Evolutionary conservation across 2,113 vertebrate species (phyloP), one percentile per base, ranked within the genome.

Genomic region (Plotosus lineatus): DNA sequence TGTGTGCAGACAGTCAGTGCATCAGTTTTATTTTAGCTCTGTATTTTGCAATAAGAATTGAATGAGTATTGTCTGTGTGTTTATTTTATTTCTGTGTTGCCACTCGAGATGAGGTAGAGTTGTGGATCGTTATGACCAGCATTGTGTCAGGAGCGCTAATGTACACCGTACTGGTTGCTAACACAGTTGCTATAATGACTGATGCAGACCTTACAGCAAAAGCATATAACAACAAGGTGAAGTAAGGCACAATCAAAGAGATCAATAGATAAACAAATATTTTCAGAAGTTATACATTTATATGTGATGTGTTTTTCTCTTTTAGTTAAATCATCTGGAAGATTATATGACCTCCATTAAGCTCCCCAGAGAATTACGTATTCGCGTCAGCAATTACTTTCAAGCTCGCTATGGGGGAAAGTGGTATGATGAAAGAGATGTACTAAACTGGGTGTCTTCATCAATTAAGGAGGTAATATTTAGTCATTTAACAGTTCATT

Each of bases 81-180:
- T 44, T 1, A 44, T 26, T 23, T n/a, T 48, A 8, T 46, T 78
- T 19, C n/a, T n/a, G n/a, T n/a, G n/a, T 36, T 65, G 21, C 78
- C 36, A 66, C 75, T 82, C 83, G 69, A 94, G 93, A 92, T 87
- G 91, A 93, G 28, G 89, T 91, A 6, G 93, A 94, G 65, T 78
- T 92, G 88, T 94, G 93, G 92, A 87, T 92, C 28, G 91, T 91
- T 50, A 90, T 94, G 89, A 90, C 92, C 60, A 93, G 92, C 88
- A 93, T 93, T 91, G 86, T 94, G 74, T 91, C 92, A 28, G 92
- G 93, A 58, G 90, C 86, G 42, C 68, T 92, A 48, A 92, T 94
- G 90, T 92, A 92, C 82, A 91, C 91, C 0, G 89, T 92, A 48
- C 90, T 93, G 4, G 90, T 94, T 61, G 91, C 91, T 65, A 93